Percentiles rank a stretch among this genome's conserved stretches.
Conservation (phyloP, 2,888 invertebrate genomes). For the Tenthredo distinguenda region DNA sequence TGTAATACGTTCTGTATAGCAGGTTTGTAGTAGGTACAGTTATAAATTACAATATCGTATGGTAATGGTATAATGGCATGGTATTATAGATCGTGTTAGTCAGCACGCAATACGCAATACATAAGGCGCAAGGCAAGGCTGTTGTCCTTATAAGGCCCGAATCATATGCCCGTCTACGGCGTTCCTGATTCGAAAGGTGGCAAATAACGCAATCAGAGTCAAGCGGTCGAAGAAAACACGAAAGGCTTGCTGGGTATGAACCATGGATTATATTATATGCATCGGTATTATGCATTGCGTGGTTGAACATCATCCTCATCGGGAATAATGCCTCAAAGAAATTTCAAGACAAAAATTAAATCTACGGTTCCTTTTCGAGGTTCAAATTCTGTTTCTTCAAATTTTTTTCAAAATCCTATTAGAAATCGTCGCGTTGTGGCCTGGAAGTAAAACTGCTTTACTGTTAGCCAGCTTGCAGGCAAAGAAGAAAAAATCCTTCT, state of each 20-base stretch:
- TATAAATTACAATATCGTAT: conserved; percentile 45
- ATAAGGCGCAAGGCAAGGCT: conserved; percentile 61
- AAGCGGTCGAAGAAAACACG: conserved; percentile 31
- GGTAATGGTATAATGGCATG: conserved; percentile 26
- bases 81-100: conserved; percentile 42
- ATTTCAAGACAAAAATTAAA: not conserved
- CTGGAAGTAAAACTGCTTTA: not conserved
- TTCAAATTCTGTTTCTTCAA: not conserved
- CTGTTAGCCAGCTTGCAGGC: not conserved
- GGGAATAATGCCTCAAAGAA: not conserved
- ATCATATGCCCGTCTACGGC: conserved; percentile 70
- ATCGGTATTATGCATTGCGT: not conserved
- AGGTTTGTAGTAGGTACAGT: conserved; percentile 29
- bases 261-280: not conserved
- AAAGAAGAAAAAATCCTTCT: not conserved
- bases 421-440: not conserved
- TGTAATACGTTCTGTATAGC: not conserved
- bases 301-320: not conserved
- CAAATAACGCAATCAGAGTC: conserved; percentile 61
- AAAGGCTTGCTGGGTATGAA: not conserved
- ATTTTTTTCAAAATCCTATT: not conserved
- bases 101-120: conserved; percentile 56
- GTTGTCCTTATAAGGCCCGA: conserved; percentile 72
- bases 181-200: conserved; percentile 69
- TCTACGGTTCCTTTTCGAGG: not conserved